phyloP scores from a whole-genome alignment of 2,888 invertebrate species.

The Anticlea derivata region DNA sequence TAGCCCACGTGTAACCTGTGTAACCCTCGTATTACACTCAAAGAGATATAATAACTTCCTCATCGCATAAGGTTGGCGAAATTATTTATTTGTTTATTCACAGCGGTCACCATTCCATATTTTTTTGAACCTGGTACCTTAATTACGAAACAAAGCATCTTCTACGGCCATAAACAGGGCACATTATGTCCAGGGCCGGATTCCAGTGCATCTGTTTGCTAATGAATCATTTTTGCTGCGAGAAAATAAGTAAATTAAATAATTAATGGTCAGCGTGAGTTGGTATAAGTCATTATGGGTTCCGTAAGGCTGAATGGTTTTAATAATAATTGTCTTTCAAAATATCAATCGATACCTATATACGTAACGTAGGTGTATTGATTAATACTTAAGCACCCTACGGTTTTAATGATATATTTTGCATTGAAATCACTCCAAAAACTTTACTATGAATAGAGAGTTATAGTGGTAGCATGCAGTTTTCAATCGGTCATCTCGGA shows the following conservation, averaged over 20 bases:
- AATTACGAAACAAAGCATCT: conserved; percentile 44
- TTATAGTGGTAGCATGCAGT: too few relatives aligned
- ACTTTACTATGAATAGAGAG: too few relatives aligned
- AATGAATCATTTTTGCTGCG: conserved; percentile 15
- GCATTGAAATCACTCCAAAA: too few relatives aligned
- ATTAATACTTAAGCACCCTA: too few relatives aligned
- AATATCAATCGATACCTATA: background rate
- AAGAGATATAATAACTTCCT: too few relatives aligned
- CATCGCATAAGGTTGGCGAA: background rate
- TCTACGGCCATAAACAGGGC: conserved; percentile 36
- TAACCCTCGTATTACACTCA: too few relatives aligned
- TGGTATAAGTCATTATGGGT: conserved; percentile 9
- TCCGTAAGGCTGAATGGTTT: background rate
- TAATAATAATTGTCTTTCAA: background rate
- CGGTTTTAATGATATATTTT: too few relatives aligned
- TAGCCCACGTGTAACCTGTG: too few relatives aligned
- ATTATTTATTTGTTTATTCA: conserved; percentile 13
- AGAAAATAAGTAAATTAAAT: background rate
- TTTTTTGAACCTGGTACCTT: conserved; percentile 42
- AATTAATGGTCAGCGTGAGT: conserved; percentile 9
- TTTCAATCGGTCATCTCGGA: too few relatives aligned
- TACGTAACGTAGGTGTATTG: too few relatives aligned
- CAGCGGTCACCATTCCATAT: conserved; percentile 18
- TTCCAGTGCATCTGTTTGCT: conserved; percentile 24
- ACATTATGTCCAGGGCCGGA: conserved; percentile 33